Evolutionary conservation across 2,888 invertebrate genomes (phyloP), one percentile per base, ranked within the genome.

Genomic region (Panorpa germanica): DNA sequence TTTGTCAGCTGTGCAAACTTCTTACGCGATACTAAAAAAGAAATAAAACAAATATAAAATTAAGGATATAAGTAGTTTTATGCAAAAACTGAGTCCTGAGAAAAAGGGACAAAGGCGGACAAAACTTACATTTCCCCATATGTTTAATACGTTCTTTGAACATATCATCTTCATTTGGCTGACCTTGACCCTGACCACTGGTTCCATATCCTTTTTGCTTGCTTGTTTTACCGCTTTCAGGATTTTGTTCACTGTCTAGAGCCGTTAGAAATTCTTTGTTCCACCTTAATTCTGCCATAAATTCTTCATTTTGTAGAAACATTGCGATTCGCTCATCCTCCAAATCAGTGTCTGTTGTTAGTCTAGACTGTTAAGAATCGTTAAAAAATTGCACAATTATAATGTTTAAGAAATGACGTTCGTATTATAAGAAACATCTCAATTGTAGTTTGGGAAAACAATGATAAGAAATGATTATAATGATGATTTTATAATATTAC

Each of bases 231-330:
- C 11, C n/a, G n/a, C n/a, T n/a, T 5, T 28, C 21, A 27, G 54
- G 49, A 2, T 52, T 58, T 41, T 57, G 59, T 59, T 76, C 77
- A 45, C 63, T 69, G 44, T 77, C 72, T 27, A 81, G 52, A 3
- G 76, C 71, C 13, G 69, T 67, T 55, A 81, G 66, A 45, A 82
- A 82, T 42, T 78, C 77, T 48, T 80, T 73, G 50, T 88, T 82
- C 66, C 76, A 74, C 34, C 81, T 61, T 19, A 88, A 55, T 45
- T 86, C 82, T 25, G 76, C 70, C 68, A 88, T 73, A 43, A 88
- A 88, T 52, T 90, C 88, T 46, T 83, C 81, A 45, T 88, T 88
- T 50, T 88, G 88, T 32, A 88, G 58, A 52, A 83, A 73, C 37
- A 85, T 64, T 1, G 86, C 86, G 37, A 83, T 76, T 38, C 75